Evolutionary conservation across 2,888 invertebrate genomes (phyloP).

Genomic region (Agrilus mali): DNA sequence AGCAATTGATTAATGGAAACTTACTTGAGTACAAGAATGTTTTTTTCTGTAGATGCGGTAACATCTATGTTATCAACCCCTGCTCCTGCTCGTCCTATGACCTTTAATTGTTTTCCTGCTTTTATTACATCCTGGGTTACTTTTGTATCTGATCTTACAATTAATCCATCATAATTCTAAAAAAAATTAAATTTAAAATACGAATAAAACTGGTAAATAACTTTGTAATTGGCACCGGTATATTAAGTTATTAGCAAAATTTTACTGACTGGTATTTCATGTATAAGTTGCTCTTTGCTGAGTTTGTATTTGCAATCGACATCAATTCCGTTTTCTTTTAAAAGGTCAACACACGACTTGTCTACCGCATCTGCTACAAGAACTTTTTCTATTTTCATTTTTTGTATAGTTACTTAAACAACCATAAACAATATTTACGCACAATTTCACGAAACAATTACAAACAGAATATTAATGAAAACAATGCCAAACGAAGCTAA

Average conservation of each 20-base stretch:
- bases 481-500: too few species aligned
- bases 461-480: too few species aligned
- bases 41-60: slow-evolving; percentile 66
- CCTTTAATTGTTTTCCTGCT: slow-evolving; percentile 62
- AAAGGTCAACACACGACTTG: slow-evolving; percentile 67
- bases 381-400: slow-evolving; percentile 59
- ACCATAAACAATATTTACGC: too few species aligned
- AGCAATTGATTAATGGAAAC: slow-evolving; percentile 24
- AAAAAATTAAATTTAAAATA: slow-evolving; percentile 15
- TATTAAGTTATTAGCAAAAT: background rate
- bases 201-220: background rate
- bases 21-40: slow-evolving; percentile 90
- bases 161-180: slow-evolving; percentile 82
- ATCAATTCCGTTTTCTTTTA: slow-evolving; percentile 62
- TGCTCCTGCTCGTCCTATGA: slow-evolving; percentile 94
- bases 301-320: slow-evolving; percentile 72
- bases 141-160: slow-evolving; percentile 90
- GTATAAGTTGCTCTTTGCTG: slow-evolving; percentile 62
- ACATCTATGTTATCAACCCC: slow-evolving; percentile 98
- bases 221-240: background rate
- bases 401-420: background rate
- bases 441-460: too few species aligned
- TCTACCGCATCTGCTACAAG: slow-evolving; percentile 91
- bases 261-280: slow-evolving; percentile 65
- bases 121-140: slow-evolving; percentile 78